Evolutionary conservation across 2,113 vertebrate genomes (phyloP).

Genomic region (Toxotes chatareus): DNA sequence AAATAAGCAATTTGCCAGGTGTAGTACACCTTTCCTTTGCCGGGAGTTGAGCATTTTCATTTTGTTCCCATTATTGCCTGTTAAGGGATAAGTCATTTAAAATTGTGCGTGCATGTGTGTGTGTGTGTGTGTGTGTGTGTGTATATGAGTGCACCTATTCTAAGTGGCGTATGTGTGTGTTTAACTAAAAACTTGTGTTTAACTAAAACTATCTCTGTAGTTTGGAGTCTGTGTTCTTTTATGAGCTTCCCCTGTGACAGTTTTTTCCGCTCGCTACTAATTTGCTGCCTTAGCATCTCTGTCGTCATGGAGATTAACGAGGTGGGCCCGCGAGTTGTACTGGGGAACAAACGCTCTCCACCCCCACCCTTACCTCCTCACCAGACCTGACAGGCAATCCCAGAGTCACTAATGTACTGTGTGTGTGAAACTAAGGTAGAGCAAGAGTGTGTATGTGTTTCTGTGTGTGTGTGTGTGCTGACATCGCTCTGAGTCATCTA

Average conservation of each 20-base stretch:
- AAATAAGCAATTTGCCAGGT: neutral
- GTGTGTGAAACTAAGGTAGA: conserved; percentile 9
- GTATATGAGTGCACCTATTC: neutral
- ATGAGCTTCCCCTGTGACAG: conserved; percentile 54
- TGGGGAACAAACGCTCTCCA: conserved; percentile 58
- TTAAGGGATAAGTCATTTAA: neutral
- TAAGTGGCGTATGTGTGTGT: neutral
- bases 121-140: neutral
- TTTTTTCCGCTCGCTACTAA: conserved; percentile 67
- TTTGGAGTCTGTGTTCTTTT: conserved; percentile 52
- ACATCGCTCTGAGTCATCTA: conserved; percentile 40
- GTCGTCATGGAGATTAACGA: conserved; percentile 83
- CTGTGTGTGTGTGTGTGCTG: conserved; percentile 17
- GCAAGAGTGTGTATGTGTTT: neutral
- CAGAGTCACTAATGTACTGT: conserved; percentile 59
- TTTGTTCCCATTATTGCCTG: neutral
- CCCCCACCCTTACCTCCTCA: conserved; percentile 37
- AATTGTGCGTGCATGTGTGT: neutral
- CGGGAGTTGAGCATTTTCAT: neutral
- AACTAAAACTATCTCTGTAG: conserved; percentile 41
- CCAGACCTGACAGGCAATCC: conserved; percentile 69
- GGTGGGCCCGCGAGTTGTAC: conserved; percentile 69
- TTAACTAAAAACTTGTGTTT: conserved; percentile 33
- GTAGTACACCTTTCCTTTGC: neutral
- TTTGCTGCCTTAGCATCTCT: conserved; percentile 78